phyloP scores from a whole-genome alignment of 2,113 vertebrate genomes.

The Craseonycteris thonglongyai region DNA sequence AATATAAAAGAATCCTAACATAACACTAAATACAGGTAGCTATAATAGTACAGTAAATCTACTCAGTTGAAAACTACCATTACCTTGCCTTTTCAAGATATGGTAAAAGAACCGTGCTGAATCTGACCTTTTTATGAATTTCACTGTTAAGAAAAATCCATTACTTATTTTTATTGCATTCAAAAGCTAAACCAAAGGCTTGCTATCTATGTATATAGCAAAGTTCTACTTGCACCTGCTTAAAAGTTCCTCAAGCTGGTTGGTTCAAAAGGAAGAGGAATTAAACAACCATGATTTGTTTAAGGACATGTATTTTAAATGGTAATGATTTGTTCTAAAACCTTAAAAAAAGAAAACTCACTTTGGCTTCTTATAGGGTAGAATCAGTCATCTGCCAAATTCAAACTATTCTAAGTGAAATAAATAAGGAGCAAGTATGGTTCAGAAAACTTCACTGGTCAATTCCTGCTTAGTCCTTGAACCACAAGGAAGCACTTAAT shows the following conservation, averaged over 20 bases:
- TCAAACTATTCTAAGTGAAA: neutral
- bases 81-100: neutral
- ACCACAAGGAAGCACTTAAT: neutral
- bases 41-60: neutral
- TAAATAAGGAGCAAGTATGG: neutral
- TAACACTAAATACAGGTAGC: neutral
- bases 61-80: neutral
- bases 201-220: neutral
- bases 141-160: neutral
- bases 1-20: neutral
- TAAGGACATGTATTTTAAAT: neutral
- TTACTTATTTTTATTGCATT: neutral
- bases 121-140: constrained; percentile 25
- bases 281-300: neutral
- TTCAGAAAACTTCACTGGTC: neutral
- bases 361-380: neutral
- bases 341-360: neutral
- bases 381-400: neutral
- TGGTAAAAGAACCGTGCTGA: neutral
- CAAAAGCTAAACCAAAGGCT: neutral
- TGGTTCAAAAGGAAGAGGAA: neutral
- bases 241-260: neutral
- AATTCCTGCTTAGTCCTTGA: neutral
- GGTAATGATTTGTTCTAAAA: neutral
- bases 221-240: neutral